Evolutionary conservation across 1,140 invertebrate species (phyloP).

Genomic region (Ceratina australensis): DNA sequence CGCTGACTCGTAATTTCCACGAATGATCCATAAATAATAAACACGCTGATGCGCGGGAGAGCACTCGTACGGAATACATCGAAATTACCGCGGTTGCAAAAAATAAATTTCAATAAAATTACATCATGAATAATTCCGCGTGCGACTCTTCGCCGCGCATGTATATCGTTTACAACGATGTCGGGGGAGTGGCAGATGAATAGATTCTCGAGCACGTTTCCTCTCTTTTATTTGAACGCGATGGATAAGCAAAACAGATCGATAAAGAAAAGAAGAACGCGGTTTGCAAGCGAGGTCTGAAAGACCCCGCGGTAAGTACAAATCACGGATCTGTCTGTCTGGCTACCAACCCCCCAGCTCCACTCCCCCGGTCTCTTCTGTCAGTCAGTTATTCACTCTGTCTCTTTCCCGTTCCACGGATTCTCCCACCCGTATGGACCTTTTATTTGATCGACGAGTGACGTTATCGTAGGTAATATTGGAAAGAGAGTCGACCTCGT

Average conservation of each 20-base stretch:
- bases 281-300: neutral
- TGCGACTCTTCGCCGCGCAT: too few relatives aligned
- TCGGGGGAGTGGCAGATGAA: too few relatives aligned
- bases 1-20: slow-evolving; percentile 6
- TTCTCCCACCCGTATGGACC: slow-evolving; percentile 18
- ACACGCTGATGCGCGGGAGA: neutral
- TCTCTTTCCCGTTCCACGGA: slow-evolving; percentile 1
- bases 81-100: neutral
- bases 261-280: neutral
- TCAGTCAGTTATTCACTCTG: slow-evolving; percentile 48
- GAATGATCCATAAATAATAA: slow-evolving; percentile 5
- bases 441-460: slow-evolving; percentile 63
- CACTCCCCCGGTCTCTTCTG: too few relatives aligned
- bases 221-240: too few relatives aligned
- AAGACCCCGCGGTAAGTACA: neutral
- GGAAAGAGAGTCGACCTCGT: slow-evolving; percentile 42
- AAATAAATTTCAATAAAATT: too few relatives aligned
- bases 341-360: neutral
- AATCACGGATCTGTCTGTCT: slow-evolving; percentile 34
- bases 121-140: too few relatives aligned
- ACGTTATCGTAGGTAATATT: slow-evolving; percentile 64
- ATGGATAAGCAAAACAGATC: neutral
- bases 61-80: neutral
- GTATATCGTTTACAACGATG: too few relatives aligned
- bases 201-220: too few relatives aligned